Evolutionary conservation across 2,888 invertebrate species (phyloP), one percentile per base, ranked within the genome.

Genomic region (Limnephilus rhombicus): DNA sequence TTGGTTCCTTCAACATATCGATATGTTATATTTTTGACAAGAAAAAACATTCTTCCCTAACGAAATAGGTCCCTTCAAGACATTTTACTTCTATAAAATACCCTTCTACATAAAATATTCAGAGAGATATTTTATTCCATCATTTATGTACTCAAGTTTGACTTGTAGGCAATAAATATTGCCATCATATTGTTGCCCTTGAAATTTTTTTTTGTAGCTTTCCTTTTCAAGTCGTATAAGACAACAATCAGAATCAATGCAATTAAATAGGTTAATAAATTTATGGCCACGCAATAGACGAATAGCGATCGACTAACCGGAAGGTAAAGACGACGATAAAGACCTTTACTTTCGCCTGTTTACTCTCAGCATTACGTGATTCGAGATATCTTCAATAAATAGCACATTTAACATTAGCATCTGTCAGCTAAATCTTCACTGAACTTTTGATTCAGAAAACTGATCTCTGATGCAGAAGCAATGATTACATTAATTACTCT

Each of bases 251-350:
- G 24, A 68, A 68, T 68, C 68, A n/a, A 68, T 68, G 7, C n/a
- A 68, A 9, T 68, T 68, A 68, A 68, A 83, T 24, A 83, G 34
- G 18, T 83, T 37, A 83, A 83, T 83, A 83, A 83, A 83, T 83
- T 3, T 24, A 83, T 83, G 24, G 3, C 83, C 34, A 41, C 37
- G 83, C 83, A 37, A 83, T 83, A 34, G 37, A 37, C 37, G n/a
- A n/a, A 15, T 83, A 37, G 18, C 34, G 34, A 3, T 83, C 9
- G 9, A 15, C 37, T 83, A 37, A 37, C 83, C 37, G 83, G 83
- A 83, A 3, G 34, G 34, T 24, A 18, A 34, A 45, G 45, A 37
- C 83, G 9, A 24, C n/a, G 68, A 24, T 24, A 68, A 68, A 37
- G 83, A 37, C 83, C 68, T 68, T 68, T n/a, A 68, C 68, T n/a